Base-by-base conservation (phyloP, 1,140 invertebrate genomes). In the Lerema accius region DNA sequence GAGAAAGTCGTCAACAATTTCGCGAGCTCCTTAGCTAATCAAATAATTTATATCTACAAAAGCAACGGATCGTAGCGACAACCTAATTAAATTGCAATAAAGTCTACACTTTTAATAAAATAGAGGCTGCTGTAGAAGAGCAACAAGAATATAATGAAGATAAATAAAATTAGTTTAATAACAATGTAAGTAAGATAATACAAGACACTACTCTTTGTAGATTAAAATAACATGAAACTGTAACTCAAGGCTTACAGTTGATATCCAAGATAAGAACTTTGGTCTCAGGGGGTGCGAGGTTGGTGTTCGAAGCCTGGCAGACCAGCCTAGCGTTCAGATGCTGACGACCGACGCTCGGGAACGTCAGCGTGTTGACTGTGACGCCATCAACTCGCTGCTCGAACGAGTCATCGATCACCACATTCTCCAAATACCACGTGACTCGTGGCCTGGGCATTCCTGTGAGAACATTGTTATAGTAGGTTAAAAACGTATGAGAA, bases 271-370 rank as follows among this genome's bases (percentile, higher is more conserved):
- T 94, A 65, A 96, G 94, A 19, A 95, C 92, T 82, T 94, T 95
- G 39, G 94, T 94, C 60, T 94, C 92, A 0, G 96, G 95, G 15
- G 93, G 92, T 4, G 94, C 94, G 62, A 97, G 87, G 85, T 96
- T 96, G 17, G 96, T 97, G 86, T 98, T 98, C 80, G 94, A 95
- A 5, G 96, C 96, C 82, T 97, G 95, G 87, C 96, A 97, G 61
- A 96, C 94, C 56, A 97, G 94, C 65, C 95, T 91, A 28, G 94
- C 93, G 71, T 96, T 94, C 28, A 96, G 92, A 88, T 97, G 95
- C 82, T 96, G 94, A 10, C 96, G 86, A 3, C 94, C 94, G 48
- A 97, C 92, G 69, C 94, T 94, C 14, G 94, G 93, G 82, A 95
- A 96, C 37, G 93, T 94, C 69, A 97, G 91, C 63, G 94, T 94